Evolutionary conservation across 2,888 invertebrate genomes (phyloP), one percentile per base, ranked within the genome.

Genomic region (Crioceris asparagi): DNA sequence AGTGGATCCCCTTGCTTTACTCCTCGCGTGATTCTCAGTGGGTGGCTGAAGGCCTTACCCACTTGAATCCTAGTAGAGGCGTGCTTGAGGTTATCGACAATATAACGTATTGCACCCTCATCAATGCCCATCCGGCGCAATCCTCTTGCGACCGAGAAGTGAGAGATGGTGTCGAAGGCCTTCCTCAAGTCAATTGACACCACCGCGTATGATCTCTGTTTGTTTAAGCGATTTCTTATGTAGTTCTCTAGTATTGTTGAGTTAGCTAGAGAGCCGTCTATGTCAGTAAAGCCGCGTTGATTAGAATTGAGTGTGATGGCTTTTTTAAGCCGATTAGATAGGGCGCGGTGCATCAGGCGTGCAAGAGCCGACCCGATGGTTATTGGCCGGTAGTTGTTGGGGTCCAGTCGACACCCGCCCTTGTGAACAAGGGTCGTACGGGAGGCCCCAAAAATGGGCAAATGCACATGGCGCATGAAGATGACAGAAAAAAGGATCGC

Each of bases 1-100:
- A 65, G 41, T 1, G 61, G 62, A 40, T 64, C 62, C 0, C 64
- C 65, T 45, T 66, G 66, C 8, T 59, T 53, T 3, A 65, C 64
- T 1, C 63, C 62, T 17, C 57, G 49, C 1, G 12, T 32, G 4
- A 53, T 41, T 2, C 3, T 25, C 6, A 56, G 45, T 4, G 33
- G 25, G 11, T 25, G 19, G 2, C 25, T 32, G 1, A 7, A 15
- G 3, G 26, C 15, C 3, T 3, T n/a, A 1, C 44, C 44, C 5
- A 37, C 43, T 14, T 37, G 40, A 34, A 47, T 40, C 18, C 26
- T 29, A 3, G 48, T 49, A 7, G 35, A 17, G 7, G 40, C 10
- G 10, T 31, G 14, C 1, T 25, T 2, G 17, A 42, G 23, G 19
- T 29, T 26, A 38, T 15, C 11, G 16, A 8, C 11, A 2, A 39